Base-by-base conservation (phyloP, 2,797 vertebrate species). In the Kryptopterus vitreolus region DNA sequence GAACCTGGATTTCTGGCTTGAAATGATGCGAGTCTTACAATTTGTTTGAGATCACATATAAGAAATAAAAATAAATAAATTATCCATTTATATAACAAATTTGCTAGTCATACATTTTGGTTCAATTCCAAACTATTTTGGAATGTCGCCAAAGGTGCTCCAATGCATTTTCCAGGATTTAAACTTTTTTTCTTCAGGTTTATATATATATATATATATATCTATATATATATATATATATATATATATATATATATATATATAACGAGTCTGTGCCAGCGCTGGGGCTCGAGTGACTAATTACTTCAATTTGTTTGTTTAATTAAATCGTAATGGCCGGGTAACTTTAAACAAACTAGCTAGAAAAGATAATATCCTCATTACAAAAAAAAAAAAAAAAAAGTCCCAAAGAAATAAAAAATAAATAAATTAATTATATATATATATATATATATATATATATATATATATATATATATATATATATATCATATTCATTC, bases 241-340 rank as follows among this genome's bases (percentile, higher is more conserved):
- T n/a, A n/a, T n/a, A n/a, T n/a, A n/a, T n/a, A n/a, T n/a, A n/a
- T n/a, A n/a, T n/a, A n/a, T n/a, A n/a, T n/a, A n/a, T n/a, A n/a
- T 48, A 48, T 16, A 31, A 76, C 3, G 43, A 5, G 22, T 62
- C 58, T 58, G 62, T 9, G 18, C 38, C 46, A 20, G 53, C 38
- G 52, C 7, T 22, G 35, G n/a, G 33, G 35, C 53, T 31, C 12
- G 38, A 48, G 10, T 76, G 73, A 62, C 16, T 61, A 48, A 76
- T 76, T 62, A 57, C 73, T 62, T 61, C 58, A 48, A 76, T 76
- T 76, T 62, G 43, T 61, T 24, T 8, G 35, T 61, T 58, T 62
- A 76, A 76, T 76, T 62, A 48, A 76, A 76, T 46, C 74, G 65
- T 43, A 77, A 80, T 78, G 59, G 63, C 73, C 66, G 57, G n/a